A percentile compares a stretch with the other conserved stretches of the same genome.
Evolutionary conservation across 1,140 invertebrate genomes (phyloP).

Genomic region (Tenebrio molitor): DNA sequence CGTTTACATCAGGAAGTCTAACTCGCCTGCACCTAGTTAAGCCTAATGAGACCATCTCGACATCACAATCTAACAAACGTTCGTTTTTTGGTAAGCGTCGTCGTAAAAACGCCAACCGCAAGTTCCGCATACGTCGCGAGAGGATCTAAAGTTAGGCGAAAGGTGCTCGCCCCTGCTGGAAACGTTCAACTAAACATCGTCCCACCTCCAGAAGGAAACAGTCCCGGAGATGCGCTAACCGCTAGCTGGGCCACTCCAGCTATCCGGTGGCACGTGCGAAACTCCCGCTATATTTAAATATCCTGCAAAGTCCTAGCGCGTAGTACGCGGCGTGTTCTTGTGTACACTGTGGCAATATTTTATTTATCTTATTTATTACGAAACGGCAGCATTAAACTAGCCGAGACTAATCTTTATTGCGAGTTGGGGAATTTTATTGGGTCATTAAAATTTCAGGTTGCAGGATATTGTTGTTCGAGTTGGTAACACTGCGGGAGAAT

Average conservation of each 20-base stretch:
- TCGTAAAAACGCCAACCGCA: background rate
- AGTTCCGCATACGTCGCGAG: background rate
- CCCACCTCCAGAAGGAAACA: constrained; percentile 1
- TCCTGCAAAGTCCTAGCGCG: constrained; percentile 35
- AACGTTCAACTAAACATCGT: constrained; percentile 44
- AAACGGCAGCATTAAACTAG: constrained; percentile 6
- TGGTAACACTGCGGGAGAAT: too few relatives aligned
- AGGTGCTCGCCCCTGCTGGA: constrained; percentile 39
- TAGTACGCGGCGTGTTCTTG: background rate
- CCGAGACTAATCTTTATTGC: constrained; percentile 11
- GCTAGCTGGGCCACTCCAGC: constrained; percentile 22
- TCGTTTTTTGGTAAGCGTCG: constrained; percentile 12
- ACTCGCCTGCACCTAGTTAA: background rate
- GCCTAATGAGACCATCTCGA: background rate
- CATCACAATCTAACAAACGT: constrained; percentile 10
- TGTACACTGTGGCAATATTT: background rate
- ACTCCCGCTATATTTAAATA: constrained; percentile 51
- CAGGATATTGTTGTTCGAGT: background rate
- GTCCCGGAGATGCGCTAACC: constrained; percentile 10
- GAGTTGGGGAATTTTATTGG: constrained; percentile 4
- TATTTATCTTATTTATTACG: constrained; percentile 38
- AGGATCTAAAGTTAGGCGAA: constrained; percentile 42
- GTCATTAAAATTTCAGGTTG: constrained; percentile 1
- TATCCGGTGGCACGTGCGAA: constrained; percentile 43
- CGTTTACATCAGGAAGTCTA: constrained; percentile 3